These are phyloP conservation scores for Adoxophyes honmai DNA, from an alignment of 1,140 invertebrate genomes.

Conservation along the genomic window DNA sequence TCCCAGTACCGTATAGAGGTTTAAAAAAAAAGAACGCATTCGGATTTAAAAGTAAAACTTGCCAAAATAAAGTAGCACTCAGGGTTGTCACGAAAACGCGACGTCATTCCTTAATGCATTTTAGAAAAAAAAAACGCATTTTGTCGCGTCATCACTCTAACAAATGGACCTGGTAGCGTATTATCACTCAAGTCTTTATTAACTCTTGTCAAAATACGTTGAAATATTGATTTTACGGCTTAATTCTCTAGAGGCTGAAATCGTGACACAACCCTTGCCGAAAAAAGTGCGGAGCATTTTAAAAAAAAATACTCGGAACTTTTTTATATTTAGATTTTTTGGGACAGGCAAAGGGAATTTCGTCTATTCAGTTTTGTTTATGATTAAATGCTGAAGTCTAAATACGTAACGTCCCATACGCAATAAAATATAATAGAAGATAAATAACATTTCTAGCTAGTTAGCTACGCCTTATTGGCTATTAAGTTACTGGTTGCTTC, in stretches of 20 bases:
- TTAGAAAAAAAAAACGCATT: constrained; percentile 21
- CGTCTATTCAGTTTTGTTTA: too few species aligned
- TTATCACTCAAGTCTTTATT: constrained; percentile 17
- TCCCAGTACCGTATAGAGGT: too few species aligned
- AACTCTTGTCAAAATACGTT: constrained; percentile 36
- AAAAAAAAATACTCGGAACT: too few species aligned
- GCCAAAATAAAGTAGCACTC: constrained; percentile 30
- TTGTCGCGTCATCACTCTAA: constrained; percentile 40
- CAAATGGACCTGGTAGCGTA: constrained; percentile 32
- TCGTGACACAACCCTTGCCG: constrained; percentile 4
- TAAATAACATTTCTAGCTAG: too few species aligned
- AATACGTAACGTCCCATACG: too few species aligned
- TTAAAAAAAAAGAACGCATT: neutral
- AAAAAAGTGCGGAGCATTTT: too few species aligned
- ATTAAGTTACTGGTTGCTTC: too few species aligned
- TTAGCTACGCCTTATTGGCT: too few species aligned
- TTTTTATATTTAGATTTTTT: too few species aligned
- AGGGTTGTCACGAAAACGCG: constrained; percentile 24
- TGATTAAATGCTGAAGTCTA: too few species aligned
- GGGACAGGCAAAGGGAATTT: too few species aligned
- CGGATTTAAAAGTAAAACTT: constrained; percentile 1
- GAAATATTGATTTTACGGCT: constrained; percentile 18
- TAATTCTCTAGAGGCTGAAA: constrained; percentile 7
- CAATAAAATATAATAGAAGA: too few species aligned
- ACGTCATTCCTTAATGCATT: constrained; percentile 35